A percentile compares a stretch with the other conserved stretches of the same genome.
phyloP scores from a whole-genome alignment of 2,113 vertebrate genomes.

The Gulo gulo region DNA sequence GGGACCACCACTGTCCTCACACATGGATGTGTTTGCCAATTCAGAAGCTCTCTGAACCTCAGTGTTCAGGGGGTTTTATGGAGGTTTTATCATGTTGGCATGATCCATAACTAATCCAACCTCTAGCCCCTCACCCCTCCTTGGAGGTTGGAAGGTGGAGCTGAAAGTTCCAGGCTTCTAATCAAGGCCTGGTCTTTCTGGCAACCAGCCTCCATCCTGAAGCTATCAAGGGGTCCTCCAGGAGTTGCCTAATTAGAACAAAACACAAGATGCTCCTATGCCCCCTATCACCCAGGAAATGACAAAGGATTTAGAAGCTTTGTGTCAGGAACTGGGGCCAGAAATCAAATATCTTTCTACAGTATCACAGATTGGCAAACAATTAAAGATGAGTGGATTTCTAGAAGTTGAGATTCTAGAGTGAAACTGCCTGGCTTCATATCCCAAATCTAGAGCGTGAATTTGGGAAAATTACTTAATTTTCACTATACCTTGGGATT shows the following conservation, averaged over 20 bases:
- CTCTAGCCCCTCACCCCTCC: not conserved
- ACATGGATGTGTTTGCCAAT: not conserved
- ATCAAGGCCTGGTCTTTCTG: not conserved
- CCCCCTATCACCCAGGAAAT: not conserved
- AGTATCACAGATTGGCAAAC: not conserved
- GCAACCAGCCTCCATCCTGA: not conserved
- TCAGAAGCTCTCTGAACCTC: not conserved
- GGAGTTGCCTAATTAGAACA: not conserved
- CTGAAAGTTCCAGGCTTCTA: conserved; percentile 1
- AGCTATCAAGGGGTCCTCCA: not conserved
- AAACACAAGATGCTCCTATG: not conserved
- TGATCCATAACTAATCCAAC: not conserved
- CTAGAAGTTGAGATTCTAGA: not conserved
- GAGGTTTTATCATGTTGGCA: not conserved
- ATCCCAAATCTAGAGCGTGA: not conserved
- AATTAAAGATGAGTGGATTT: not conserved
- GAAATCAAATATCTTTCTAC: not conserved
- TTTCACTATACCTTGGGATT: not conserved
- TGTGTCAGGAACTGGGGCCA: not conserved
- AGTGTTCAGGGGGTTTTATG: not conserved
- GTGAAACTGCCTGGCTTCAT: not conserved
- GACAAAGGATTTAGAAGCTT: not conserved
- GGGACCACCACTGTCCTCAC: too few relatives aligned
- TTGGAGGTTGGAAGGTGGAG: not conserved
- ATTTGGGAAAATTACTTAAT: not conserved